A percentile compares a stretch with the other conserved stretches of the same genome.
Conservation (phyloP, 2,797 vertebrate genomes). For the Typhlichthys subterraneus region DNA sequence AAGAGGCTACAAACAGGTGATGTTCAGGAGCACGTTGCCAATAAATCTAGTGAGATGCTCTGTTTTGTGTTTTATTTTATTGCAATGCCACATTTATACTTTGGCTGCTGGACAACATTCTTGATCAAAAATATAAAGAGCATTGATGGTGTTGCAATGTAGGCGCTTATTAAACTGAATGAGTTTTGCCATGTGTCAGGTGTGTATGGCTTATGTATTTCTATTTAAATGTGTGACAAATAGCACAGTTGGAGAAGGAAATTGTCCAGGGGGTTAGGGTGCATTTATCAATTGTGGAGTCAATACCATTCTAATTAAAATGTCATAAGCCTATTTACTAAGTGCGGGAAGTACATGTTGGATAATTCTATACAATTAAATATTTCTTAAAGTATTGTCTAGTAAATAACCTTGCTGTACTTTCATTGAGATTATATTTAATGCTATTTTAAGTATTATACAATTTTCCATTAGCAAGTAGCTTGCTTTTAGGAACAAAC, state of each 20-base stretch:
- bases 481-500: constrained; percentile 47
- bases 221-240: constrained; percentile 28
- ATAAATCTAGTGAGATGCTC: constrained; percentile 41
- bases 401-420: background rate
- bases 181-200: too few relatives aligned
- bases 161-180: background rate
- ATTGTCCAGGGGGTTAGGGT: constrained; percentile 4
- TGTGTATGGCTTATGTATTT: background rate
- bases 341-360: too few relatives aligned
- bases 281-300: constrained; percentile 60
- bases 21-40: constrained; percentile 45
- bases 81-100: constrained; percentile 46
- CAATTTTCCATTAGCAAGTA: constrained; percentile 48
- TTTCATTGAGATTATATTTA: background rate
- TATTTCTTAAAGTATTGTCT: too few relatives aligned
- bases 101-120: constrained; percentile 60
- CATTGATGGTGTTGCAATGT: constrained; percentile 6
- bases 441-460: constrained; percentile 49
- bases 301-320: too few relatives aligned
- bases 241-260: constrained; percentile 14
- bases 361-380: too few relatives aligned
- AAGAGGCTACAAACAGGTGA: constrained; percentile 42
- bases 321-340: too few relatives aligned
- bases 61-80: constrained; percentile 27
- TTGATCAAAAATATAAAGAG: constrained; percentile 8